phyloP scores from a whole-genome alignment of 1,140 invertebrate species.

The Ptiloglossa arizonensis region DNA sequence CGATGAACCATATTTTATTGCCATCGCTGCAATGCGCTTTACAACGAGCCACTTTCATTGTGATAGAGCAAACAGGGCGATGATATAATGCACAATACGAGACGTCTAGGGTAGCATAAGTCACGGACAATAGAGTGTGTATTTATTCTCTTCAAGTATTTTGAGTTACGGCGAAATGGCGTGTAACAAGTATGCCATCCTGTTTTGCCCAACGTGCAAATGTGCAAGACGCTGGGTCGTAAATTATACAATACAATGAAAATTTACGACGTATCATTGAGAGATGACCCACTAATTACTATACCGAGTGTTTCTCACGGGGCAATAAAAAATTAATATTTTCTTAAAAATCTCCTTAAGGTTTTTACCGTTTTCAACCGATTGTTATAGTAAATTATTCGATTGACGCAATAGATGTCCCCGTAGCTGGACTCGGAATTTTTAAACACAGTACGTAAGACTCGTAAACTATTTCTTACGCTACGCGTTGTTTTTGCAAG shows the following conservation, averaged over 20 bases:
- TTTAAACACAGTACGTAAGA: too few relatives aligned
- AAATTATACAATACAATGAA: constrained; percentile 19
- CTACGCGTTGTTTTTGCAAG: too few relatives aligned
- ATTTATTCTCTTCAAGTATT: constrained; percentile 35
- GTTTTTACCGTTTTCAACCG: neutral
- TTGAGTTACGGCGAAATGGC: constrained; percentile 40
- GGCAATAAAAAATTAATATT: neutral
- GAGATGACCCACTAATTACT: neutral
- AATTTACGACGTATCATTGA: constrained; percentile 25
- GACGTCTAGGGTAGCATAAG: constrained; percentile 37
- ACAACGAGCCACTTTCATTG: constrained; percentile 38
- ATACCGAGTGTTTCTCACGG: neutral
- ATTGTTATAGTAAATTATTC: too few relatives aligned
- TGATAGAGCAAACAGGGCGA: constrained; percentile 46
- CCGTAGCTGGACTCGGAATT: too few relatives aligned
- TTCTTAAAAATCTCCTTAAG: neutral
- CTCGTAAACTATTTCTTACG: too few relatives aligned
- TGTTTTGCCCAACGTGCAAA: constrained; percentile 37
- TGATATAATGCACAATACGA: constrained; percentile 49
- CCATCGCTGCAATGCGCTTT: constrained; percentile 28
- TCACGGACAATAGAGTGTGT: constrained; percentile 57
- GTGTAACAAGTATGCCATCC: constrained; percentile 51
- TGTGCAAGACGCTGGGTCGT: neutral
- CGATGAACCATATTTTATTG: constrained; percentile 57
- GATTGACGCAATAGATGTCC: too few relatives aligned